Conservation (phyloP, 1,140 invertebrate species). For the Lepidurus couesii region DNA sequence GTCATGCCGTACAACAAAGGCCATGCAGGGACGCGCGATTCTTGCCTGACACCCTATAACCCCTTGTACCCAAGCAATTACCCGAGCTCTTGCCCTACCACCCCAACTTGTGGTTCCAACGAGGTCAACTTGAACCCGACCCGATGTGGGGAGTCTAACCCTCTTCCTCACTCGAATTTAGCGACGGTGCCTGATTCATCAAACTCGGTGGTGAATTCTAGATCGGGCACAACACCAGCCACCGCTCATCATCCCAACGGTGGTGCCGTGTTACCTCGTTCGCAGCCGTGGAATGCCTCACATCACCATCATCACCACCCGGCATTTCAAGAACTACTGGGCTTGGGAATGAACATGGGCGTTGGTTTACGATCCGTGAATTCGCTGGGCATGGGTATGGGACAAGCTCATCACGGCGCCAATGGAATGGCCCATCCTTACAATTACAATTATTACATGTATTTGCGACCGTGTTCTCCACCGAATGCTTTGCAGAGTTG, state of each 20-base stretch:
- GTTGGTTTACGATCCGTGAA: not conserved
- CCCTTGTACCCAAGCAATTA: constrained; percentile 8
- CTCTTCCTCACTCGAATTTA: not conserved
- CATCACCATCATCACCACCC: not conserved
- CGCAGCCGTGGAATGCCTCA: constrained; percentile 11
- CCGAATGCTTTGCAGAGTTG: not conserved
- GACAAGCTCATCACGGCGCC: constrained; percentile 5
- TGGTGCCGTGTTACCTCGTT: not conserved
- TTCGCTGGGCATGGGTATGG: constrained; percentile 1
- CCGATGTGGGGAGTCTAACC: not conserved
- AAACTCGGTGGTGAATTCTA: not conserved
- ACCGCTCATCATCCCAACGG: not conserved
- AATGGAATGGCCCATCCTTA: constrained; percentile 15
- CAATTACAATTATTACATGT: constrained; percentile 16
- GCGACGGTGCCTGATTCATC: not conserved
- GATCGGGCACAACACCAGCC: not conserved
- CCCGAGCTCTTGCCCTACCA: not conserved
- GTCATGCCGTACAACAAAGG: constrained; percentile 8
- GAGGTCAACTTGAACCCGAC: not conserved
- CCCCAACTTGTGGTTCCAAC: not conserved
- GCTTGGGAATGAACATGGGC: constrained; percentile 1
- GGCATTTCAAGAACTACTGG: not conserved
- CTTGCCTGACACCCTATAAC: not conserved
- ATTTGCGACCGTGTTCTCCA: not conserved
- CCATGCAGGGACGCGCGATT: not conserved